phyloP scores from a whole-genome alignment of 2,888 invertebrate genomes.

The Priocnemis perturbator region DNA sequence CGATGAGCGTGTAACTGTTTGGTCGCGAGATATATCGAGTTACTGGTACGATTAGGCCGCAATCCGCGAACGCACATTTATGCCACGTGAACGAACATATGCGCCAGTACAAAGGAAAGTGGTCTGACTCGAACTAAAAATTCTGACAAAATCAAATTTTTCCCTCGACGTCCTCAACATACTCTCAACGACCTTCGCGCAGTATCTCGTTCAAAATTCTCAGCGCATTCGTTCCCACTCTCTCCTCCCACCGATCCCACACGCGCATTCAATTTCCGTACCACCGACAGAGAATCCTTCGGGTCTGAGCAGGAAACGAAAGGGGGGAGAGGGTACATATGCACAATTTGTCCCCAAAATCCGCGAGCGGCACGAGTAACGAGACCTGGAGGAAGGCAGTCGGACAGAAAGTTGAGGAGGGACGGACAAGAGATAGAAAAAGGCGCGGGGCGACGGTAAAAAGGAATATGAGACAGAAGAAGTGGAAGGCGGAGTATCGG shows the following conservation, averaged over 20 bases:
- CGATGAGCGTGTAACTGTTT: constrained; percentile 28
- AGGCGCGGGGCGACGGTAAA: neutral
- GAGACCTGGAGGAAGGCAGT: too few species aligned
- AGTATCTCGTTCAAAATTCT: too few species aligned
- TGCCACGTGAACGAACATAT: neutral
- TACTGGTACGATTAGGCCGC: constrained; percentile 43
- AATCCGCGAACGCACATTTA: neutral
- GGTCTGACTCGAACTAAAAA: too few species aligned
- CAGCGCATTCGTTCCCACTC: too few species aligned
- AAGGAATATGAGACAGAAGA: constrained; percentile 7
- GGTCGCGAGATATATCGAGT: constrained; percentile 45
- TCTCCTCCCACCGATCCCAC: too few species aligned
- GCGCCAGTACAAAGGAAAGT: too few species aligned
- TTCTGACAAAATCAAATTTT: too few species aligned
- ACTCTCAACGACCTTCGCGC: too few species aligned
- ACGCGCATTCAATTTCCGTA: too few species aligned
- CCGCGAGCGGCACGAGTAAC: neutral
- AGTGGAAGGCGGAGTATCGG: neutral
- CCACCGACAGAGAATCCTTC: too few species aligned
- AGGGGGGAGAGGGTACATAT: too few species aligned
- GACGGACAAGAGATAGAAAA: neutral
- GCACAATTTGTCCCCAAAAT: constrained; percentile 29
- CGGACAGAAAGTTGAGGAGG: neutral
- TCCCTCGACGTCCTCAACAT: too few species aligned
- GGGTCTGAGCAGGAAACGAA: constrained; percentile 7